phyloP scores from a whole-genome alignment of 2,888 invertebrate genomes.

The Andrena fulva region DNA sequence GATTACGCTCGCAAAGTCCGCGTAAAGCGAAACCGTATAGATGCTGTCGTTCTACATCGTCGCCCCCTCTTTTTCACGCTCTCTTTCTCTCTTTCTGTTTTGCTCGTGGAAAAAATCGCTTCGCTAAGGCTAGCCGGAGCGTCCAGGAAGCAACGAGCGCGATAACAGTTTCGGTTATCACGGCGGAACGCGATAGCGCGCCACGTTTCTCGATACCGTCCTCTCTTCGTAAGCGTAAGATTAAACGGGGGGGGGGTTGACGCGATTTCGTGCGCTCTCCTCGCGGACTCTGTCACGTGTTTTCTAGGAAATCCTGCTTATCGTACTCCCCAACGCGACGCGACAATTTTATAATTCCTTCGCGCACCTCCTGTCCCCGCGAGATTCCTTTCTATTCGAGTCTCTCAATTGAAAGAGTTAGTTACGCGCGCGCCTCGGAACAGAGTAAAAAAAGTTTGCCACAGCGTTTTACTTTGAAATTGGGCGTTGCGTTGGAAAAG shows the following conservation, averaged over 20 bases:
- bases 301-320: constrained; percentile 16
- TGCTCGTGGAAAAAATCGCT: constrained; percentile 47
- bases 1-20: constrained; percentile 58
- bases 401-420: background rate
- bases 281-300: constrained; percentile 18
- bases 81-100: constrained; percentile 19
- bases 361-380: background rate
- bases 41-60: constrained; percentile 32
- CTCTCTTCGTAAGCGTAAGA: constrained; percentile 50
- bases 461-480: background rate
- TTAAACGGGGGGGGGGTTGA: constrained; percentile 49
- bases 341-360: background rate
- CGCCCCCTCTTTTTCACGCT: constrained; percentile 5
- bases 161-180: constrained; percentile 65
- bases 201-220: constrained; percentile 37
- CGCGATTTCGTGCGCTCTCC: constrained; percentile 32
- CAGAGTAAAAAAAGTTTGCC: background rate
- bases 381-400: background rate
- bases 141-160: constrained; percentile 56
- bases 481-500: background rate
- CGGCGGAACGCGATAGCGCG: constrained; percentile 57
- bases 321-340: background rate
- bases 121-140: constrained; percentile 22
- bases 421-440: background rate
- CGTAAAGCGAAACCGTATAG: constrained; percentile 63